phyloP scores from a whole-genome alignment of 2,888 invertebrate species.

The Microplitis deprimator region DNA sequence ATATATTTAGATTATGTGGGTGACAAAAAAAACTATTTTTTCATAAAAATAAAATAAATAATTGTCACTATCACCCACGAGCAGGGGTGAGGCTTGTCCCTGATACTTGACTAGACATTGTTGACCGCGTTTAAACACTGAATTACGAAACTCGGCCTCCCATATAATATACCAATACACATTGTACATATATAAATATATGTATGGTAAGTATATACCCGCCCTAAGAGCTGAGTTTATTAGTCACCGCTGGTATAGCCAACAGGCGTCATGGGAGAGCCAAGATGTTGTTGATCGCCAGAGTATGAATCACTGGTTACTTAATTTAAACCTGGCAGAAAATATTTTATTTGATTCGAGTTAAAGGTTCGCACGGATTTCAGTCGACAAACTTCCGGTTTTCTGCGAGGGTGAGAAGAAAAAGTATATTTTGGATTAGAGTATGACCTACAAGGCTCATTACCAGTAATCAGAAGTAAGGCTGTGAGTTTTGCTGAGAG shows the following conservation, averaged over 20 bases:
- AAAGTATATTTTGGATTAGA: background rate
- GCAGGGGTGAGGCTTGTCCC: conserved; percentile 36
- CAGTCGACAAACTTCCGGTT: conserved; percentile 41
- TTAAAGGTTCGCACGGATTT: conserved; percentile 34
- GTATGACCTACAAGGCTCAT: background rate
- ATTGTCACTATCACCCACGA: conserved; percentile 34
- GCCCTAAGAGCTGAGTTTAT: conserved; percentile 13
- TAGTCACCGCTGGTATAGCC: conserved; percentile 10
- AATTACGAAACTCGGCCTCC: conserved; percentile 43
- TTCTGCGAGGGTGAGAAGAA: background rate
- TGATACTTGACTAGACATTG: conserved; percentile 31
- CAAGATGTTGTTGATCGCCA: conserved; percentile 41
- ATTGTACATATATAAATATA: conserved; percentile 12
- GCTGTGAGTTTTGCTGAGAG: background rate
- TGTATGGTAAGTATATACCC: conserved; percentile 3
- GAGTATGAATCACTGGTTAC: conserved; percentile 37
- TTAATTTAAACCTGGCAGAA: conserved; percentile 6
- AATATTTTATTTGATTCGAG: conserved; percentile 5
- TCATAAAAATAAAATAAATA: conserved; percentile 11
- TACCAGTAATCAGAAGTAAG: background rate
- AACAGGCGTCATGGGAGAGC: conserved; percentile 44
- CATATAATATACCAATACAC: conserved; percentile 36
- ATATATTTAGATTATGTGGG: background rate
- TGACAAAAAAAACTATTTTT: background rate
- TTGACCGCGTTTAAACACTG: conserved; percentile 43